Conservation (phyloP, 64 coral and sea anemone genomes). For the Anthopleura sola region DNA sequence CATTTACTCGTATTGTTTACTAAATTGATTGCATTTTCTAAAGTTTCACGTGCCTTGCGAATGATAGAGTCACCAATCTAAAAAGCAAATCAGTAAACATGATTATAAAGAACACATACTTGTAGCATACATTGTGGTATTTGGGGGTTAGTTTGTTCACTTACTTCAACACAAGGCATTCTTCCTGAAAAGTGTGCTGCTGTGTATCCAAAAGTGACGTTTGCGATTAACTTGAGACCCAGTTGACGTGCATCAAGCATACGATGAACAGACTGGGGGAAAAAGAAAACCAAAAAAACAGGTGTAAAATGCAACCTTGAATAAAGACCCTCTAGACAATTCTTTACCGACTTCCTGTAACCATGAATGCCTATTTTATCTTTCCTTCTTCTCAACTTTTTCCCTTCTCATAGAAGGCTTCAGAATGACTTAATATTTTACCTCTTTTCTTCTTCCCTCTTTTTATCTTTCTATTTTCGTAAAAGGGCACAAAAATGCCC, state of each 20-base stretch:
- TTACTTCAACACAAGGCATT: slow-evolving; percentile 98
- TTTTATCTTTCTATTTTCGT: no score
- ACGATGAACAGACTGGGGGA: slow-evolving; percentile 47
- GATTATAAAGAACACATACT: no score
- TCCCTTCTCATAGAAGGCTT: no score
- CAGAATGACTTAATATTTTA: no score
- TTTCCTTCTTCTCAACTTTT: no score
- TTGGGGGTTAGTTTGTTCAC: not conserved
- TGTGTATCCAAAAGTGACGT: slow-evolving; percentile 92
- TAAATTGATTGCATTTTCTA: slow-evolving; percentile 83
- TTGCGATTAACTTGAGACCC: slow-evolving; percentile 89
- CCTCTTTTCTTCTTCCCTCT: no score
- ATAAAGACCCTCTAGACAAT: no score
- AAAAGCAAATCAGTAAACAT: slow-evolving; percentile 9
- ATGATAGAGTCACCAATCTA: slow-evolving; percentile 93
- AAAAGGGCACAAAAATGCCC: no score
- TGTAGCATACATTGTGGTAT: no score
- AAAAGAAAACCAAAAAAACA: not conserved
- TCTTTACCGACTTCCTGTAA: no score
- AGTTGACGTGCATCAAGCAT: slow-evolving; percentile 90
- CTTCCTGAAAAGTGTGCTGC: slow-evolving; percentile 92
- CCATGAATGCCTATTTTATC: no score
- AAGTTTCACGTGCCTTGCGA: slow-evolving; percentile 88
- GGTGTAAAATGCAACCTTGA: not conserved
- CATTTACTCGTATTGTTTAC: slow-evolving; percentile 89